Evolutionary conservation across 2,113 vertebrate genomes (phyloP).

Genomic region (Tor tambroides): DNA sequence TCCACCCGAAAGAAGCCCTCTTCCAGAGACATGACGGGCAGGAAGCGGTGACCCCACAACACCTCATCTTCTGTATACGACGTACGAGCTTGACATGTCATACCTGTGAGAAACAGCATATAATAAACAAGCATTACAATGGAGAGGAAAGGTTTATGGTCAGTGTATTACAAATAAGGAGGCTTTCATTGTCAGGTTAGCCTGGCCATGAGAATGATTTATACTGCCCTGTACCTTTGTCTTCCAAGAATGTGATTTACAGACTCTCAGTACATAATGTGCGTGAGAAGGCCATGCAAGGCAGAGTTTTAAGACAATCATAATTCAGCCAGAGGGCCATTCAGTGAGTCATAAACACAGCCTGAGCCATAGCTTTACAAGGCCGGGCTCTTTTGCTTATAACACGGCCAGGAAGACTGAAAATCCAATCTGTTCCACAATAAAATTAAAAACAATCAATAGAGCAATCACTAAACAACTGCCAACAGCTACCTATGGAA

Average conservation of each 20-base stretch:
- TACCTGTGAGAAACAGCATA: constrained; percentile 72
- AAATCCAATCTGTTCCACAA: constrained; percentile 25
- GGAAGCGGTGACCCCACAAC: constrained; percentile 89
- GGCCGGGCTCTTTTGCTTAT: constrained; percentile 5
- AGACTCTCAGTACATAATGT: constrained; percentile 25
- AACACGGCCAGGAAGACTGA: background rate
- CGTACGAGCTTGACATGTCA: constrained; percentile 89
- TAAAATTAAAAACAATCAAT: constrained; percentile 47
- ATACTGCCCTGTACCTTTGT: background rate
- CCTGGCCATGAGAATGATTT: constrained; percentile 24
- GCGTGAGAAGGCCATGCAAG: constrained; percentile 20
- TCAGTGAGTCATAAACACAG: constrained; percentile 51
- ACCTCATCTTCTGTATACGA: constrained; percentile 91
- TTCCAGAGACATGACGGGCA: constrained; percentile 89
- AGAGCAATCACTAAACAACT: constrained; percentile 34
- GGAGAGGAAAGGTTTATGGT: background rate
- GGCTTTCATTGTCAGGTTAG: background rate
- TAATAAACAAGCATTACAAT: constrained; percentile 25
- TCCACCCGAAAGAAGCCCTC: constrained; percentile 89
- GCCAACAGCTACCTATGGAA: constrained; percentile 13
- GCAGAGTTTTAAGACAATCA: constrained; percentile 45
- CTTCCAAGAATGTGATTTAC: constrained; percentile 39
- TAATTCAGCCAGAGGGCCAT: constrained; percentile 37
- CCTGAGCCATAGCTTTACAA: constrained; percentile 10
- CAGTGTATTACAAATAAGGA: constrained; percentile 1